phyloP scores from a whole-genome alignment of 2,888 invertebrate species.

The Nebria salina region DNA sequence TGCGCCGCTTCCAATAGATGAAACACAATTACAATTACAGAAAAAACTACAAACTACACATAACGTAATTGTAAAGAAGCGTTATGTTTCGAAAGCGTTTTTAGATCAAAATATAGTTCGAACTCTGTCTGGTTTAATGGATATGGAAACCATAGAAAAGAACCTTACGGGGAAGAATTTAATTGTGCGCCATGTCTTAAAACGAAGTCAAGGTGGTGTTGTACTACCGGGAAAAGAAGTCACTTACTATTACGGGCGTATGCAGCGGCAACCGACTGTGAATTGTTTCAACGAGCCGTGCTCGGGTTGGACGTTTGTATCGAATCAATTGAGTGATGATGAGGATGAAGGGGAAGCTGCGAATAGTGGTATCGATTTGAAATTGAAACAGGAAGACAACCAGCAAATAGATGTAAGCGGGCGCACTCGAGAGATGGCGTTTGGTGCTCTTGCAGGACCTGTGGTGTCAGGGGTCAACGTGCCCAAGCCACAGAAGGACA shows the following conservation, averaged over 20 bases:
- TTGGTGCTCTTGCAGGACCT: not conserved
- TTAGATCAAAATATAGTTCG: slow-evolving; percentile 53
- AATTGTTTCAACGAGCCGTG: slow-evolving; percentile 5
- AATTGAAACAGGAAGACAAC: not conserved
- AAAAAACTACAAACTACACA: not conserved
- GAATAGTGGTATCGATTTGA: slow-evolving; percentile 11
- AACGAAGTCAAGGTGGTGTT: slow-evolving; percentile 6
- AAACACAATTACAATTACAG: not conserved
- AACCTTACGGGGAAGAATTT: slow-evolving; percentile 52
- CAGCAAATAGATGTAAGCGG: slow-evolving; percentile 5
- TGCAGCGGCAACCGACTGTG: slow-evolving; percentile 47
- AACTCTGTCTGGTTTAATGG: slow-evolving; percentile 57
- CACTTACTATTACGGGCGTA: slow-evolving; percentile 18
- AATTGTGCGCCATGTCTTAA: slow-evolving; percentile 49
- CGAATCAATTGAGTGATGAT: slow-evolving; percentile 53
- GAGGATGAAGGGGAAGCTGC: slow-evolving; percentile 19
- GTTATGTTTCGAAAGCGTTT: slow-evolving; percentile 51
- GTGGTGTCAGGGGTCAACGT: slow-evolving; percentile 1
- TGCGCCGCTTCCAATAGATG: not conserved
- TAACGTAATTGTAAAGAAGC: slow-evolving; percentile 44
- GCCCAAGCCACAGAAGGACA: slow-evolving; percentile 5
- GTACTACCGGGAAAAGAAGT: not conserved
- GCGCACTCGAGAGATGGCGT: not conserved
- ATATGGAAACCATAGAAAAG: slow-evolving; percentile 55
- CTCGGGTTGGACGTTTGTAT: slow-evolving; percentile 51